phyloP scores from a whole-genome alignment of 1,140 invertebrate genomes.

The Nasonia longicornis region DNA sequence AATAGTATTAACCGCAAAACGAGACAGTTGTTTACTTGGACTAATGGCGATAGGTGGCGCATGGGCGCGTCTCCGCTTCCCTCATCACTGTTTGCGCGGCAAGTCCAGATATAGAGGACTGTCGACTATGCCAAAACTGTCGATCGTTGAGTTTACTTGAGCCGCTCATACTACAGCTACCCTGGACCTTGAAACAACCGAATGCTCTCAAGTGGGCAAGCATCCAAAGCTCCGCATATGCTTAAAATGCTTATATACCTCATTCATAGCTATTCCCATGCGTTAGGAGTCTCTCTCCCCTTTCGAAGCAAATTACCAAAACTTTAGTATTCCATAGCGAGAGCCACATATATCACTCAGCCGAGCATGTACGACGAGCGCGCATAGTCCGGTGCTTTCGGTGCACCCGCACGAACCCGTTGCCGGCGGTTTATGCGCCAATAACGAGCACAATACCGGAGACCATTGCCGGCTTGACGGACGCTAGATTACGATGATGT shows the following conservation, averaged over 20 bases:
- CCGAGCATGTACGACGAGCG: background rate
- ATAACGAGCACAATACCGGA: slow-evolving; percentile 40
- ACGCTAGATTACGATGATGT: slow-evolving; percentile 41
- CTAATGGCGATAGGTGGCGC: no score
- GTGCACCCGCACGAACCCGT: slow-evolving; percentile 22
- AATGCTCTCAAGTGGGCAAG: slow-evolving; percentile 1
- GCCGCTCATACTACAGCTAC: no score
- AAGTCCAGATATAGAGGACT: no score
- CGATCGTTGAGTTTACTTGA: no score
- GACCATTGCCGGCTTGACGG: slow-evolving; percentile 31
- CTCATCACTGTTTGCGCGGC: no score
- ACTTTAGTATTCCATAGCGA: slow-evolving; percentile 38
- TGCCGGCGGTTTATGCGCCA: slow-evolving; percentile 40
- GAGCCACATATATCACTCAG: slow-evolving; percentile 33
- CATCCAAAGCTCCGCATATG: background rate
- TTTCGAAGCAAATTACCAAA: slow-evolving; percentile 35
- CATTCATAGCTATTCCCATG: slow-evolving; percentile 34
- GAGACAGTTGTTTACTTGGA: no score
- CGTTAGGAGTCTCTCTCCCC: background rate
- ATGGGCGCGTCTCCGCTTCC: no score
- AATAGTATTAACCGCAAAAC: no score
- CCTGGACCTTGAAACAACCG: no score
- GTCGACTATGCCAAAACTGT: no score
- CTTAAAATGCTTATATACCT: slow-evolving; percentile 22
- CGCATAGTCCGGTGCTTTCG: slow-evolving; percentile 1